These are phyloP conservation scores for Eutrigla gurnardus DNA, from an alignment of 2,797 vertebrate genomes.

Conservation along the genomic window DNA sequence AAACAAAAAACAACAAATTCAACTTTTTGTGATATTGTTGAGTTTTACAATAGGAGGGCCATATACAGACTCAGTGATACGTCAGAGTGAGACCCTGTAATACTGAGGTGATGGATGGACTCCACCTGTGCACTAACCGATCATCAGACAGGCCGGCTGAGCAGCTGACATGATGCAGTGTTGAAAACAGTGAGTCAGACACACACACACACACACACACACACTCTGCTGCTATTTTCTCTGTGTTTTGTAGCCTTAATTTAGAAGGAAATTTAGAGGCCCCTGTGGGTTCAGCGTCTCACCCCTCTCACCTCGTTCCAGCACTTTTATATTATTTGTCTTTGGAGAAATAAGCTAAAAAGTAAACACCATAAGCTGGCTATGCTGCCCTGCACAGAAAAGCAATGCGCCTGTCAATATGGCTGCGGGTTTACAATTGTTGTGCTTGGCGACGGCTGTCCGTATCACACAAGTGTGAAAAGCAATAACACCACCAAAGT, in stretches of 20 bases:
- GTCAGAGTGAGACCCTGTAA: neutral
- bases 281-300: constrained; percentile 32
- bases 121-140: constrained; percentile 20
- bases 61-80: neutral
- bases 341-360: constrained; percentile 41
- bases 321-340: constrained; percentile 37
- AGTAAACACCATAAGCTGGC: constrained; percentile 49
- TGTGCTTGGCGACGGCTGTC: constrained; percentile 57
- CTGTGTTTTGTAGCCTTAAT: constrained; percentile 45
- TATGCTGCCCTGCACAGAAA: constrained; percentile 42
- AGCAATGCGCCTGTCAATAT: constrained; percentile 55
- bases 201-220: constrained; percentile 16
- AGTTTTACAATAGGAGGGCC: constrained; percentile 1
- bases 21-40: constrained; percentile 5
- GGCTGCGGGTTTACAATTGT: constrained; percentile 61
- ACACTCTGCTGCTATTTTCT: constrained; percentile 11
- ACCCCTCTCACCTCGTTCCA: constrained; percentile 26
- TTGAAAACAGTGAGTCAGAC: constrained; percentile 16
- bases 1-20: neutral
- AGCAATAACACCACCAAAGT: constrained; percentile 73
- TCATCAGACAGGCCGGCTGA: constrained; percentile 24
- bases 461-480: constrained; percentile 67
- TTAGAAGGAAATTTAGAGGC: constrained; percentile 31
- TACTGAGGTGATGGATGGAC: constrained; percentile 33
- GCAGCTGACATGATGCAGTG: constrained; percentile 2